Conservation (phyloP, 2,113 vertebrate genomes). For the Lagenorhynchus albirostris region DNA sequence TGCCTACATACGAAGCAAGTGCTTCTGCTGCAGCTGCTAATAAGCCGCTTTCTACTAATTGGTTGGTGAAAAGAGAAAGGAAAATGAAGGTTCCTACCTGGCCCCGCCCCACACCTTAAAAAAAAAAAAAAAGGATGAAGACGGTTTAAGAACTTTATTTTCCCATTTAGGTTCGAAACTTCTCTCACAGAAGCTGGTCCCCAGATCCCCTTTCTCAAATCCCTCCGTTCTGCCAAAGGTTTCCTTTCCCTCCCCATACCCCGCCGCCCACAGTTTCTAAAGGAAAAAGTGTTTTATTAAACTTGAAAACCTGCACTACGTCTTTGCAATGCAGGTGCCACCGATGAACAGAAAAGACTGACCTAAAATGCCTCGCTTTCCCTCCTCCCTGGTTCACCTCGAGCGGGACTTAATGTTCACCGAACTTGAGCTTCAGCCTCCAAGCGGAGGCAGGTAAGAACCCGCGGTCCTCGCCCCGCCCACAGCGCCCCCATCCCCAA, state of each 20-base stretch:
- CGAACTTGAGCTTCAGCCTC: background rate
- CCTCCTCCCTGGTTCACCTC: background rate
- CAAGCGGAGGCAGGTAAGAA: background rate
- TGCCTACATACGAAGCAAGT: background rate
- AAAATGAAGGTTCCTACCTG: background rate
- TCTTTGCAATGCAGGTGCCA: background rate
- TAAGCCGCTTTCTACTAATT: background rate
- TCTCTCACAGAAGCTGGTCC: background rate
- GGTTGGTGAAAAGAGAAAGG: background rate
- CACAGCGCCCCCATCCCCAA: background rate
- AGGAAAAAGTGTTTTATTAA: background rate
- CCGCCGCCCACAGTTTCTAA: background rate
- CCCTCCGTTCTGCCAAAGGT: background rate
- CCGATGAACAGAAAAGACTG: background rate
- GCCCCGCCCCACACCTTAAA: background rate
- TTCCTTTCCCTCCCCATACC: too few relatives aligned
- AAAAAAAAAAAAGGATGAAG: background rate
- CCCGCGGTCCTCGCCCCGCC: fast-evolving
- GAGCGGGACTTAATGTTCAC: background rate
- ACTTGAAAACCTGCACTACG: background rate
- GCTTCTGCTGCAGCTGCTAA: background rate
- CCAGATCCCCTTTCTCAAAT: background rate
- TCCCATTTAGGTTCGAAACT: background rate
- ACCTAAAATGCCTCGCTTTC: background rate
- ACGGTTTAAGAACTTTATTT: background rate